Evolutionary conservation across 2,888 invertebrate species (phyloP).

Genomic region (Hydriomena furcata): DNA sequence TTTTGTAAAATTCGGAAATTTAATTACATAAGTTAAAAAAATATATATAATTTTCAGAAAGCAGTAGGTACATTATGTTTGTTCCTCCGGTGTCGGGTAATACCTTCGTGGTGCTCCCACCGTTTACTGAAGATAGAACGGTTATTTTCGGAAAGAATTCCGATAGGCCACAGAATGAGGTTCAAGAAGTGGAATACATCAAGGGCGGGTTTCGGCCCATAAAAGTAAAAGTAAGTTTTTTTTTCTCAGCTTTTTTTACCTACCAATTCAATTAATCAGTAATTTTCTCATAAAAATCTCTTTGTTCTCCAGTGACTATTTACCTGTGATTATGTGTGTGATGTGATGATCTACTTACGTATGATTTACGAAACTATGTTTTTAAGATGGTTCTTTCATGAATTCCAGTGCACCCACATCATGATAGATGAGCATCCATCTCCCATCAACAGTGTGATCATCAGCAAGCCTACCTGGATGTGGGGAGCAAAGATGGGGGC

Average conservation of each 20-base stretch:
- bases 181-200: slow-evolving; percentile 87
- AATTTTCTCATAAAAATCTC: too few relatives aligned
- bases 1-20: too few relatives aligned
- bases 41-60: too few relatives aligned
- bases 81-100: slow-evolving; percentile 78
- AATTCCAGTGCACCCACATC: slow-evolving; percentile 88
- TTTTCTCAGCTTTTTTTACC: too few relatives aligned
- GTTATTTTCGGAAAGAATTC: slow-evolving; percentile 93
- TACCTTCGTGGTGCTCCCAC: slow-evolving; percentile 90
- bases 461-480: slow-evolving; percentile 92
- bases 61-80: too few relatives aligned
- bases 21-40: too few relatives aligned
- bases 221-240: slow-evolving; percentile 78
- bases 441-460: slow-evolving; percentile 86
- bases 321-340: too few relatives aligned
- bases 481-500: slow-evolving; percentile 95
- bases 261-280: too few relatives aligned
- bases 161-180: slow-evolving; percentile 87
- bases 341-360: too few relatives aligned
- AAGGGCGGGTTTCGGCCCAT: slow-evolving; percentile 67
- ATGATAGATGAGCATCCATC: slow-evolving; percentile 84
- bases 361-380: too few relatives aligned
- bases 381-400: too few relatives aligned
- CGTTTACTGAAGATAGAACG: slow-evolving; percentile 84
- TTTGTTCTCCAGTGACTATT: too few relatives aligned